Percentiles rank a stretch among this genome's conserved stretches.
Conservation (phyloP, 2,113 vertebrate species). For the Mobula birostris region DNA sequence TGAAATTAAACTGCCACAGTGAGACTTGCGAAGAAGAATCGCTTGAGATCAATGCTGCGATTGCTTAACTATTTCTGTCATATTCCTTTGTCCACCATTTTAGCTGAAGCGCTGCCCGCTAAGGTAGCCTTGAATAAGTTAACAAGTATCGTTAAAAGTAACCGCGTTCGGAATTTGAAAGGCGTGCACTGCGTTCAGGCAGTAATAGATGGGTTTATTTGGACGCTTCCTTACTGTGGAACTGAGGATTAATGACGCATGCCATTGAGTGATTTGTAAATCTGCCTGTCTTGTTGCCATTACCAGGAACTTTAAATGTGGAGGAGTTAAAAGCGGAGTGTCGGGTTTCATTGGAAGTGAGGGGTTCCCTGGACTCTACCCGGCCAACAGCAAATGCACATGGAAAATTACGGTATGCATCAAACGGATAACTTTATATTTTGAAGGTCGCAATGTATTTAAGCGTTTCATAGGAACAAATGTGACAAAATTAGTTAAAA, state of each 20-base stretch:
- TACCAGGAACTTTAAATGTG: conserved; percentile 68
- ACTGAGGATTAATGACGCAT: neutral
- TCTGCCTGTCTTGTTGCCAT: neutral
- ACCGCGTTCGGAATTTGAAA: neutral
- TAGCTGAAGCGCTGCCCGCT: neutral
- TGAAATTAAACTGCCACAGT: neutral
- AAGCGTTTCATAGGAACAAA: neutral
- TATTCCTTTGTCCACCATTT: neutral
- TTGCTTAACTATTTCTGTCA: neutral
- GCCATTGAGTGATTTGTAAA: neutral
- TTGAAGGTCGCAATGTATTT: no score
- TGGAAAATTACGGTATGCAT: conserved; percentile 96
- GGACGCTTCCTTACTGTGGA: neutral
- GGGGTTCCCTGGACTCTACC: conserved; percentile 95
- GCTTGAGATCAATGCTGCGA: neutral
- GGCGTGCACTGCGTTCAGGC: neutral
- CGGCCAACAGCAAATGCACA: conserved; percentile 93
- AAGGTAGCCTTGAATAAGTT: neutral
- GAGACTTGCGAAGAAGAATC: neutral
- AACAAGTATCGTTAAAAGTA: neutral
- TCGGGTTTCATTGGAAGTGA: conserved; percentile 92
- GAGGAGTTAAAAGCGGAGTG: conserved; percentile 81
- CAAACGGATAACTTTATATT: neutral
- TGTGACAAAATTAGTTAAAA: neutral
- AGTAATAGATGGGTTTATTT: neutral